Evolutionary conservation across 2,113 vertebrate genomes (phyloP).

Genomic region (Chloropsis hardwickii): DNA sequence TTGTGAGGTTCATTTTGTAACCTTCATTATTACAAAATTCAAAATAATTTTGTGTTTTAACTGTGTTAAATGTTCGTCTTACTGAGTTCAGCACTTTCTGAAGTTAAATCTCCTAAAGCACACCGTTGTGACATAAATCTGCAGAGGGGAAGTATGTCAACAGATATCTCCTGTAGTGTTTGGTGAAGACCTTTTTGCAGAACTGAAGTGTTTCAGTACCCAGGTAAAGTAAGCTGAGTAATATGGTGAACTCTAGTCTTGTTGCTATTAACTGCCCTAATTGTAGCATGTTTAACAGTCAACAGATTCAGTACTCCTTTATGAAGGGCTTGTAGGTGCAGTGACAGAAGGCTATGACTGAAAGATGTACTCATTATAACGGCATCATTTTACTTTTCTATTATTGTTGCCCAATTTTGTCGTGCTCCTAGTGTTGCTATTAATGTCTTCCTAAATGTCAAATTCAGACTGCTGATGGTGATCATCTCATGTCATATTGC

Average conservation of each 20-base stretch:
- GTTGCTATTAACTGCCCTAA: neutral
- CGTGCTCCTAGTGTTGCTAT: constrained; percentile 8
- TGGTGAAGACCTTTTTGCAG: neutral
- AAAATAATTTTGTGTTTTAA: neutral
- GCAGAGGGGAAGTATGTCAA: accelerated
- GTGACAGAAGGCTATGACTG: neutral
- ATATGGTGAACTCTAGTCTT: neutral
- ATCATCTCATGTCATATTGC: constrained; percentile 31
- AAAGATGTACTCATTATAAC: neutral
- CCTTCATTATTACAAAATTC: neutral
- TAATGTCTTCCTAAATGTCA: constrained; percentile 46
- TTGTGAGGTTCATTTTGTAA: neutral
- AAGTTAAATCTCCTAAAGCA: neutral
- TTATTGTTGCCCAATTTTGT: constrained; percentile 41
- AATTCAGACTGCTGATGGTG: constrained; percentile 19
- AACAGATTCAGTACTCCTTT: neutral
- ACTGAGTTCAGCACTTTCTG: neutral
- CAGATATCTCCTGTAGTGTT: accelerated
- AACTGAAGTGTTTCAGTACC: neutral
- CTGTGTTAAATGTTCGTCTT: accelerated
- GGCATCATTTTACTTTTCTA: neutral
- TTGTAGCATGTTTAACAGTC: neutral
- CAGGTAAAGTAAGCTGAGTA: neutral
- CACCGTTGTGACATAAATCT: neutral
- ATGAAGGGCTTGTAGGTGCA: neutral